Conservation (phyloP, 2,888 invertebrate genomes). For the Hetaerina titia region DNA sequence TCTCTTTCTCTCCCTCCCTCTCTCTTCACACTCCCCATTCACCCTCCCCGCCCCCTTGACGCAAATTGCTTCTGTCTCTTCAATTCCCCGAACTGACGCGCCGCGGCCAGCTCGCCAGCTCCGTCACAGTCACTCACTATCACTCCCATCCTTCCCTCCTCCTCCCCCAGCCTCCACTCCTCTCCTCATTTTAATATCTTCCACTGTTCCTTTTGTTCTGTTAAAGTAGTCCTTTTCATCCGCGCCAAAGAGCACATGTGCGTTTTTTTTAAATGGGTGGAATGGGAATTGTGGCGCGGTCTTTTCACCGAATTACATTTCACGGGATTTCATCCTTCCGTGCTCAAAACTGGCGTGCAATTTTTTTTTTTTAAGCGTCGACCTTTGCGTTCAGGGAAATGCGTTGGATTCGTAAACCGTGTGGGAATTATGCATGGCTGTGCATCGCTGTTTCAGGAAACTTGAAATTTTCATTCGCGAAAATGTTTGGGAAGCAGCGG, state of each 20-base stretch:
- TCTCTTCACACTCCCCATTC: not conserved
- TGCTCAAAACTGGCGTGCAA: too few relatives aligned
- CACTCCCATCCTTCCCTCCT: not conserved
- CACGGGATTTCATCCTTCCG: too few relatives aligned
- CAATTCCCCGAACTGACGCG: not conserved
- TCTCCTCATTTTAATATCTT: not conserved
- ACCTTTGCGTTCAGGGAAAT: too few relatives aligned
- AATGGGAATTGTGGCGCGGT: too few relatives aligned
- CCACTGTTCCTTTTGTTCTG: not conserved
- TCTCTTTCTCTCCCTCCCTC: not conserved
- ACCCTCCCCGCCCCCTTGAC: not conserved
- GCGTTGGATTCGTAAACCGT: too few relatives aligned
- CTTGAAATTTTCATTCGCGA: too few relatives aligned
- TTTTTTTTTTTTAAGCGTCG: too few relatives aligned
- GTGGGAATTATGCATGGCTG: too few relatives aligned
- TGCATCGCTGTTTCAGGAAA: too few relatives aligned
- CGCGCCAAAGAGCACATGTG: not conserved
- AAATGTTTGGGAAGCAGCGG: too few relatives aligned
- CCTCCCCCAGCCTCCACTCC: not conserved
- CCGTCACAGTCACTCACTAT: not conserved
- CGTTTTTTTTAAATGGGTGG: not conserved
- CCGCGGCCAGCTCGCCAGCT: not conserved
- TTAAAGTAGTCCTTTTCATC: not conserved
- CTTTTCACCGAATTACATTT: too few relatives aligned
- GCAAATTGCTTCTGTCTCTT: not conserved